phyloP scores from a whole-genome alignment of 2,888 invertebrate genomes.

The Drosophila emarginata region DNA sequence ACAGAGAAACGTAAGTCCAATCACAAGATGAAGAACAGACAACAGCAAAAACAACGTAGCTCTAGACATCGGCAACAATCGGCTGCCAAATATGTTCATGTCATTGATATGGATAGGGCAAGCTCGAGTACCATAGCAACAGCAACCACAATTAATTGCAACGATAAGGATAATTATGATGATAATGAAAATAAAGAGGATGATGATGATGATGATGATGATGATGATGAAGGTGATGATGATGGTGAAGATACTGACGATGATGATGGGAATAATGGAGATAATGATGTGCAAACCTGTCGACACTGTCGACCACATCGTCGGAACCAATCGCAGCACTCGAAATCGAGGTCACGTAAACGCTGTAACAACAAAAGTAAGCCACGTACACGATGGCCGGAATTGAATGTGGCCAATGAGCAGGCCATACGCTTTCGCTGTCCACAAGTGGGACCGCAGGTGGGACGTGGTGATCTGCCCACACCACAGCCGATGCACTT shows the following conservation, averaged over 20 bases:
- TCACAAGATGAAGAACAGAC: constrained; percentile 58
- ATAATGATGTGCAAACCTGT: constrained; percentile 73
- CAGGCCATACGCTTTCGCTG: constrained; percentile 80
- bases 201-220: constrained; percentile 1
- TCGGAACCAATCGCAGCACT: constrained; percentile 49
- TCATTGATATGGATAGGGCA: constrained; percentile 57
- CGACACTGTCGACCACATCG: constrained; percentile 48
- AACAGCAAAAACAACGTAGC: constrained; percentile 63
- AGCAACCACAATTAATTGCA: constrained; percentile 9
- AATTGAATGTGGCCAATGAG: constrained; percentile 75
- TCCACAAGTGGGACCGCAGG: constrained; percentile 79
- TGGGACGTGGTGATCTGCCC: constrained; percentile 70
- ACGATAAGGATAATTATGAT: constrained; percentile 24
- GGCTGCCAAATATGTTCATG: constrained; percentile 52
- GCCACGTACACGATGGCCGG: constrained; percentile 51
- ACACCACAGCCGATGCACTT: constrained; percentile 77
- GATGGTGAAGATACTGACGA: constrained; percentile 50
- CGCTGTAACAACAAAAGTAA: constrained; percentile 51
- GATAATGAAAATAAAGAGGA: constrained; percentile 26
- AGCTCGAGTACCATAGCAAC: constrained; percentile 26
- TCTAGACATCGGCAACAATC: constrained; percentile 39
- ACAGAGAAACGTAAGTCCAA: constrained; percentile 76
- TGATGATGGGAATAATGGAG: constrained; percentile 32
- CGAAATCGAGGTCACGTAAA: constrained; percentile 62
- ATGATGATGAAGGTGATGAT: background rate